phyloP scores from a whole-genome alignment of 2,888 invertebrate species.

The Microctonus hyperodae region DNA sequence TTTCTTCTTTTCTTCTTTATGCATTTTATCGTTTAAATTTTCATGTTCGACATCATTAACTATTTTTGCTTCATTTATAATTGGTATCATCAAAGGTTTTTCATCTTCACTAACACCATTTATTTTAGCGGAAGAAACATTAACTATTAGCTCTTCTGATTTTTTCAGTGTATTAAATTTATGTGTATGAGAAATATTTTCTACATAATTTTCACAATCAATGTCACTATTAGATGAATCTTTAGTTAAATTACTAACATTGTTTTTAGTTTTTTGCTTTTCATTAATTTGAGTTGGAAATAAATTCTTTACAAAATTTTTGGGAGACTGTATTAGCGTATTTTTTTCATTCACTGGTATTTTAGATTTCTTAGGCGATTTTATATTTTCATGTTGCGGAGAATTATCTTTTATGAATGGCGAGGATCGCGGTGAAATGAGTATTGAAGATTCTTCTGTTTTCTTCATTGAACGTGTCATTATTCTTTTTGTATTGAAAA shows the following conservation, averaged over 20 bases:
- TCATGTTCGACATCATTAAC: background rate
- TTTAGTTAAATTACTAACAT: background rate
- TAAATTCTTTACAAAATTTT: background rate
- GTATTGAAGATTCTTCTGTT: background rate
- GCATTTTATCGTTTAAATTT: background rate
- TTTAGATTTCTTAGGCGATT: background rate
- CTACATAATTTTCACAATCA: background rate
- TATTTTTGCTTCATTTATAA: too few species aligned
- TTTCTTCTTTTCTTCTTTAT: background rate
- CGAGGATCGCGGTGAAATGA: background rate
- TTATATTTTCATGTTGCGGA: background rate
- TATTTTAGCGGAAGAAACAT: too few species aligned
- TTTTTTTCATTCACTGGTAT: background rate
- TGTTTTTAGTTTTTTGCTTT: background rate
- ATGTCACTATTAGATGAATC: background rate
- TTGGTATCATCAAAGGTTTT: background rate
- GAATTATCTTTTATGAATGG: background rate
- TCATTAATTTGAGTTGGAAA: background rate
- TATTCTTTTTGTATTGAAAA: background rate
- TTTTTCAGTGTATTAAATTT: background rate
- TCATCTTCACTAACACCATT: background rate
- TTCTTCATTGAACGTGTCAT: background rate
- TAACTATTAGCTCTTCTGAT: background rate
- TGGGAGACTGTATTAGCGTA: background rate
- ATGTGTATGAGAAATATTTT: background rate